Evolutionary conservation across 2,888 invertebrate genomes (phyloP), one percentile per base, ranked within the genome.

Genomic region (Eupithecia tripunctaria): DNA sequence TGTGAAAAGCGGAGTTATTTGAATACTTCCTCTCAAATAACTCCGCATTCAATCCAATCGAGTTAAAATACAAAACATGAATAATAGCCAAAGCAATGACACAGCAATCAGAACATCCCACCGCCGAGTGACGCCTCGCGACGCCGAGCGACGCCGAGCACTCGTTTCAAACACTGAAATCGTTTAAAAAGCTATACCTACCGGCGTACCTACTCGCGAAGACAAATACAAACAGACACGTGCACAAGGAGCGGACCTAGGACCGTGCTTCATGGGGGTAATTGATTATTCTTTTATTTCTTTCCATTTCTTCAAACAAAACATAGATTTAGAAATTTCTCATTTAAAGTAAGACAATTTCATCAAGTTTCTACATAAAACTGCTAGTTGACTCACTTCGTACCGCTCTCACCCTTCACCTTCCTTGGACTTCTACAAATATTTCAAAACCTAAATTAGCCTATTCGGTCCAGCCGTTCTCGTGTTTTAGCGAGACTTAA

Each of bases 111-210:
- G 62, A 63, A 64, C 64, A 41, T 14, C 41, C 38, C n/a, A 4
- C 36, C 43, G 43, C 43, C 41, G 41, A 0, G 3, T 18, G n/a
- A n/a, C n/a, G n/a, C 62, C 63, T n/a, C 36, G 8, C 12, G 29
- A 29, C n/a, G 14, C 29, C 60, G 25, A 14, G 36, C 36, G 36
- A 36, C 2, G 32, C 63, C 64, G 36, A 38, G 15, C 6, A 25
- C 64, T 64, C 38, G 38, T 38, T 62, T 25, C 38, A 64, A 63
- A 41, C 64, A 64, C 36, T 64, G 64, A 38, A 64, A 64, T 64
- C 64, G 38, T 64, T 64, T 64, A 64, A 64, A 38, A 38, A 63
- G 63, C 38, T 38, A 63, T 63, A 63, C 63, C 63, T 38, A 36
- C 63, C 2, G n/a, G n/a, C 47, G 43, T 51, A 51, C 21, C 21